Evolutionary conservation across 1,140 invertebrate genomes (phyloP), one percentile per base, ranked within the genome.

Genomic region (Cylas formicarius): DNA sequence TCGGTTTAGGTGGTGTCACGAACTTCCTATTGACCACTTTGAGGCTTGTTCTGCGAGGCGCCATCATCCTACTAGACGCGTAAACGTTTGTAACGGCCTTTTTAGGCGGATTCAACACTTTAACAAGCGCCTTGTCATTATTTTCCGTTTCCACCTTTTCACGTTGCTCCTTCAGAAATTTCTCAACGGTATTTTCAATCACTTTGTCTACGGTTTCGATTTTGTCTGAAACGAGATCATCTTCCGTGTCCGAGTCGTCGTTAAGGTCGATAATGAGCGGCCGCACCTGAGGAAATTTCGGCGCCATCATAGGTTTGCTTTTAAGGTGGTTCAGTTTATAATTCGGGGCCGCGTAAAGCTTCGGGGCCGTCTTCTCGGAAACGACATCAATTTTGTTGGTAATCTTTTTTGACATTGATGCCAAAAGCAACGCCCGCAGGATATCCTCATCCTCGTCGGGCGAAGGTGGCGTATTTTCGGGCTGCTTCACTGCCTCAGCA

Each of bases 381-480:
- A n/a, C n/a, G n/a, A n/a, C n/a, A 8, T 29, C 35, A 13, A 10
- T 20, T 22, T 46, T 45, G 32, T 49, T 44, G 7, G 51, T 51
- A 16, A 65, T 62, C 57, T 63, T 65, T 39, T 59, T 64, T 8
- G 62, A 56, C 40, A 66, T 58, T 13, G 58, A 61, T n/a, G 61
- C 62, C 29, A 66, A 47, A 7, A 66, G 42, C 32, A 63, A 54
- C 19, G 64, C 64, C 19, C 64, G 44, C 31, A 66, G 44, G 16
- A 66, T 54, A 49, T 66, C 64, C 31, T 59, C 57, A 53, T 66
- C 64, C 39, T 63, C 62, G n/a, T 65, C 62, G 11, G 52, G 44
- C 5, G 48, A 43, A 9, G 46, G 23, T 17, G 45, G 44, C 24
- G 46, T 36, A 23, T 28, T 53, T 23, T 50, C 22, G n/a, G 17